Base-by-base conservation (phyloP, 53 echinoderm and acorn worm species). In the Apostichopus leukothele region DNA sequence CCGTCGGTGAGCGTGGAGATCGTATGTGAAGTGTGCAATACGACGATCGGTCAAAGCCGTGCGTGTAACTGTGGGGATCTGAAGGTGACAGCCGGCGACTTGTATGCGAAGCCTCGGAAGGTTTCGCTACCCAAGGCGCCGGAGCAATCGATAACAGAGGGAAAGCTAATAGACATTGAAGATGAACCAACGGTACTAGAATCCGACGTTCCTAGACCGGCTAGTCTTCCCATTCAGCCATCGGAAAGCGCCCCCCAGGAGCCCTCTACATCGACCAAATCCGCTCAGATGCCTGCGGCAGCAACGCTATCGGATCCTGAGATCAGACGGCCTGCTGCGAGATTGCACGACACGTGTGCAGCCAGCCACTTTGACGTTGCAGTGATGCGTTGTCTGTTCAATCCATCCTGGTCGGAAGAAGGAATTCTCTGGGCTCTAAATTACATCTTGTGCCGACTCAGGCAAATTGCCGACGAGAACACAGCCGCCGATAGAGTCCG, bases 321-420 rank as follows among this genome's bases (percentile, higher is more conserved):
- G 54, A 59, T 66, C 4, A 63, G 88, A n/a, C 81, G 92, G 53
- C 90, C 92, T 23, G 91, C 96, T 18, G 90, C 92, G 20, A 86
- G 97, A 89, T 76, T 97, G 19, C 96, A 91, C 66, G 99, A 99
- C 74, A 90, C 92, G 18, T 94, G 93, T 77, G 91, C 93, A 55
- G 99, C 99, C 55, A 99, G 94, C 5, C 94, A 92, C 86, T 99
- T 99, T 96, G 99, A 99, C 89, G 96, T 99, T 53, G 96, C 94
- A 88, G 99, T 99, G n/a, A 88, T 99, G 57, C 91, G 99, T n/a
- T 99, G 99, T 81, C 86, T 99, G 74, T 99, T 99, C 80, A 94
- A 93, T 54, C 99, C 99, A 1, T 93, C 94, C 52, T 99, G 99
- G 99, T 88, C 96, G 60, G 99, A 99, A 77, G 99, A 99, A 80